phyloP scores from a whole-genome alignment of 2,888 invertebrate genomes.

The Diplolepis rosae region DNA sequence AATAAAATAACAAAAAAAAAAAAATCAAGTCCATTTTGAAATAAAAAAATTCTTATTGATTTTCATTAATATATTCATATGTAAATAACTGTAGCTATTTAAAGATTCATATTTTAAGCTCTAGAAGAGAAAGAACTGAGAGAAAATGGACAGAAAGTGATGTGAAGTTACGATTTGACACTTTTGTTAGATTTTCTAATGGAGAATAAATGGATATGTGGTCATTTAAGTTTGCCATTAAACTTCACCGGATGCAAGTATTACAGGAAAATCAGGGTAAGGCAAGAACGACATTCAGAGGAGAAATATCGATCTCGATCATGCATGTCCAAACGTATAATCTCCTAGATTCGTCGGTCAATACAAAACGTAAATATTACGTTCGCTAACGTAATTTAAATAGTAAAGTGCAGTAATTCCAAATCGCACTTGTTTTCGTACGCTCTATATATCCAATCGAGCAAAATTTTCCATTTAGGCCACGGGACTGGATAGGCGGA shows the following conservation, averaged over 20 bases:
- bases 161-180: neutral
- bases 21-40: no score
- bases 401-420: neutral
- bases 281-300: conserved; percentile 1
- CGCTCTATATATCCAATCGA: neutral
- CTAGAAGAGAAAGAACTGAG: no score
- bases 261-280: conserved; percentile 23
- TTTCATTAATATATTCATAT: no score
- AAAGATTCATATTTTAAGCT: no score
- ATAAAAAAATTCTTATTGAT: no score
- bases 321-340: neutral
- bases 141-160: no score
- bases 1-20: no score
- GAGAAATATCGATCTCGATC: neutral
- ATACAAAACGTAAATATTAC: conserved; percentile 16
- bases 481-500: conserved; percentile 8
- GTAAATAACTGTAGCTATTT: no score
- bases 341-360: conserved; percentile 4
- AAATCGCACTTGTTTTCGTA: neutral
- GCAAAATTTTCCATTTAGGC: conserved; percentile 19
- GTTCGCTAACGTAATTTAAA: neutral
- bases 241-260: conserved; percentile 25
- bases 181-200: neutral
- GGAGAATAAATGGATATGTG: conserved; percentile 6
- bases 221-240: conserved; percentile 15